Base-by-base conservation (phyloP, 2,113 vertebrate genomes). In the Dicentrarchus labrax region DNA sequence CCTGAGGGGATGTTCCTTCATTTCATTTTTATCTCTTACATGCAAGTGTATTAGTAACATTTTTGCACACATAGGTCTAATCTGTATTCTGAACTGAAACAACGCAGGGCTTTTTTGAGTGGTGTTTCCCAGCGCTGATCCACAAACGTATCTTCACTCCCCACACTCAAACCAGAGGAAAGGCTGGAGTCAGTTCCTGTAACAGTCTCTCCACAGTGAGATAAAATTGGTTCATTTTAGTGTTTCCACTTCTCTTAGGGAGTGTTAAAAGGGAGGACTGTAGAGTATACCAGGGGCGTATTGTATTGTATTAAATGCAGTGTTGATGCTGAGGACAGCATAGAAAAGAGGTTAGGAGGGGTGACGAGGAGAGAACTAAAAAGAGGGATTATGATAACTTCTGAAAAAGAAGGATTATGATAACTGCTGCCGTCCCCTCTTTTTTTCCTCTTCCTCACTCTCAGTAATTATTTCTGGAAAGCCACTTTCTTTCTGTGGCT, bases 401-500 rank as follows among this genome's bases (percentile, higher is more conserved):
- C 57, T 77, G 30, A 72, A 76, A 83, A 85, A 21, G 78, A 76
- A 45, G n/a, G 74, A 91, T 78, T 81, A 78, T 56, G 62, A 85
- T 76, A 66, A 39, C 78, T 80, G 74, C 86, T 76, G 77, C 56
- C 67, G 38, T 66, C 30, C 39, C 39, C 36, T 36, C n/a, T 69
- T 60, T 62, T 30, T 68, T 5, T 5, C 60, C 53, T 9, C 43
- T 39, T 70, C 51, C 76, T 74, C 59, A 24, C 51, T 78, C 59
- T 56, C 62, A 60, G 61, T 89, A 80, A 89, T 87, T 89, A 87
- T 87, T 86, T 89, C 54, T 78, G 45, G 84, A 84, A 76, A 84
- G 24, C 53, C 57, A 59, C 65, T 80, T 54, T 73, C 57, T 79
- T 62, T 62, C 66, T 76, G 24, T 38, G 69, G 62, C 47, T 78